A percentile compares a stretch with the other conserved stretches of the same genome.
Evolutionary conservation across 2,797 vertebrate genomes (phyloP).

Genomic region (Vultur gryphus): DNA sequence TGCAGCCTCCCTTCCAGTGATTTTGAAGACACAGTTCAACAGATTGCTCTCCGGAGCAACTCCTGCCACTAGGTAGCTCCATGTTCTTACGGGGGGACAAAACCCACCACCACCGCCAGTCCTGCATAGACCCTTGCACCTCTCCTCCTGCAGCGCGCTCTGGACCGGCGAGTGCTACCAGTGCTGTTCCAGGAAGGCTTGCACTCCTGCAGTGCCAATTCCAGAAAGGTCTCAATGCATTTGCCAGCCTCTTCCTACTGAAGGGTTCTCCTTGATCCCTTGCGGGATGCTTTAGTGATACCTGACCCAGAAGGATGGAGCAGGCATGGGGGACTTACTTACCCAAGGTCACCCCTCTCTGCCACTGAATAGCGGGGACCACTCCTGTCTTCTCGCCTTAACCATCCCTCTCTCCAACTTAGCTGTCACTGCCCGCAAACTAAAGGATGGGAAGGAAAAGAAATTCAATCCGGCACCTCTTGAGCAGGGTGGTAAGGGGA

Average conservation of each 20-base stretch:
- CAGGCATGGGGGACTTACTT: not conserved
- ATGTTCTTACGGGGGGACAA: not conserved
- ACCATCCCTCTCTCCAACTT: not conserved
- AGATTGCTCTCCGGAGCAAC: not conserved
- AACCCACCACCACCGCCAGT: not conserved
- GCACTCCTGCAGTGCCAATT: not conserved
- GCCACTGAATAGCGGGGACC: not conserved
- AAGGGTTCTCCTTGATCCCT: not conserved
- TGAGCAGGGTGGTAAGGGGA: not conserved
- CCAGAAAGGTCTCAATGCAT: conserved; percentile 2
- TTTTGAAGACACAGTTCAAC: conserved; percentile 22
- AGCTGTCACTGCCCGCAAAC: not conserved
- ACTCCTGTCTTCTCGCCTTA: not conserved
- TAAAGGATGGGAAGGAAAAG: not conserved
- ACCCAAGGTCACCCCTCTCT: not conserved
- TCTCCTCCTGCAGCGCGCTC: not conserved
- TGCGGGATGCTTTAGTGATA: not conserved
- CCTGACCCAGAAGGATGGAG: not conserved
- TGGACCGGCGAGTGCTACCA: fast-evolving
- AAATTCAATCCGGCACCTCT: not conserved
- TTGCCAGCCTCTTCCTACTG: not conserved
- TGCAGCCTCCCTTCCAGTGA: not conserved
- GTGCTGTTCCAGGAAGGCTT: not conserved
- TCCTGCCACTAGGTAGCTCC: not conserved
- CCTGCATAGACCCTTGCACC: not conserved